These are phyloP conservation scores for Ophraella communa DNA, from an alignment of 2,888 invertebrate species.

Conservation along the genomic window DNA sequence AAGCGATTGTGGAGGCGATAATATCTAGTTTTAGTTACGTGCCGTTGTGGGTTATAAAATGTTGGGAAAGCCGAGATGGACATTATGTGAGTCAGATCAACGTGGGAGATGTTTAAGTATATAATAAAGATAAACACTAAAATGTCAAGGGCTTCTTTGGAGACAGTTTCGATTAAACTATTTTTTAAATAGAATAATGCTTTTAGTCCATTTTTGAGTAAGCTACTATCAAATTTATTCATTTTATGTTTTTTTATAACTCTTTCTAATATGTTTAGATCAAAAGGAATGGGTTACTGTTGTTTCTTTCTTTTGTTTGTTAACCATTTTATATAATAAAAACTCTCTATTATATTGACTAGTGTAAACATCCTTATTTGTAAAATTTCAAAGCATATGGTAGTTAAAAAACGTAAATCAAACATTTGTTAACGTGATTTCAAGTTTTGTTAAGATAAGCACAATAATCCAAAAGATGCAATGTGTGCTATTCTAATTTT, in stretches of 20 bases:
- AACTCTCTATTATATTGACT: neutral
- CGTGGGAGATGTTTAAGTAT: conserved; percentile 10
- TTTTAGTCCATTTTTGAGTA: too few relatives aligned
- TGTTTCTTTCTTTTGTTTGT: too few relatives aligned
- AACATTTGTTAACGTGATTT: neutral
- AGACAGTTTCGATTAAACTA: neutral
- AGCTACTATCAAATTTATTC: neutral
- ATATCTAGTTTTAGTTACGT: conserved; percentile 15
- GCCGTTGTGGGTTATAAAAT: conserved; percentile 7
- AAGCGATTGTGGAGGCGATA: conserved; percentile 12
- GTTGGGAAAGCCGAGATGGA: conserved; percentile 8
- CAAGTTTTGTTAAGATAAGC: neutral
- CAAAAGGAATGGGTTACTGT: too few relatives aligned
- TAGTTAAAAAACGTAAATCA: neutral
- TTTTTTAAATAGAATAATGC: too few relatives aligned
- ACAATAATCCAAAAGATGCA: neutral
- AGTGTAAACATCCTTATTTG: neutral
- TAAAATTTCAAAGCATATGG: neutral
- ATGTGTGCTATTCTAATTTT: neutral
- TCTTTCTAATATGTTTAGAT: neutral
- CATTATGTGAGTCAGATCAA: neutral
- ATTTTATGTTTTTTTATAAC: neutral
- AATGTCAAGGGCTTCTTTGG: neutral
- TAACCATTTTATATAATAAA: neutral
- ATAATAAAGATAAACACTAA: neutral